phyloP scores from a whole-genome alignment of 2,113 vertebrate genomes.

The Gambusia affinis region DNA sequence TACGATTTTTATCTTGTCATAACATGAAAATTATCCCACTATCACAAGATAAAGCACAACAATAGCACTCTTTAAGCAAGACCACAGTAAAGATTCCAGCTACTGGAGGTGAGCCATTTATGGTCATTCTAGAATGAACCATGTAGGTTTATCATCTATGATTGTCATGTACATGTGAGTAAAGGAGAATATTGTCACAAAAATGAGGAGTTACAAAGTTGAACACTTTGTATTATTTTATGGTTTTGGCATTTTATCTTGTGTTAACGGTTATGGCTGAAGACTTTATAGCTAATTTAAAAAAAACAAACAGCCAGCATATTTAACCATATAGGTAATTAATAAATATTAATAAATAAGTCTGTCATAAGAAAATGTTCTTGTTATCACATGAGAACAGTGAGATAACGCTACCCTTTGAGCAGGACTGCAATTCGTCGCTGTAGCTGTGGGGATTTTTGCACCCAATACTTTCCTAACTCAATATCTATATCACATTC shows the following conservation, averaged over 20 bases:
- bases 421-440: neutral
- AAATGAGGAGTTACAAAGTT: too few relatives aligned
- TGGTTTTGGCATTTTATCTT: too few relatives aligned
- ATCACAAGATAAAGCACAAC: neutral
- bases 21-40: neutral
- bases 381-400: too few relatives aligned
- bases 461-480: conserved; percentile 8
- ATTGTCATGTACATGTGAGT: neutral
- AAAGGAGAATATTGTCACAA: neutral
- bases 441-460: conserved; percentile 26
- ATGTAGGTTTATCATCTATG: neutral
- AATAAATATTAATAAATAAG: too few relatives aligned
- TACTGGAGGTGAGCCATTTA: neutral
- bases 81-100: neutral
- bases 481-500: conserved; percentile 29
- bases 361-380: too few relatives aligned
- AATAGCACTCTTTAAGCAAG: neutral
- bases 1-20: too few relatives aligned
- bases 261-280: too few relatives aligned
- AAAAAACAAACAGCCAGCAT: too few relatives aligned
- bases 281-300: too few relatives aligned
- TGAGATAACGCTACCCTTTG: too few relatives aligned
- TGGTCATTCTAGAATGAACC: neutral
- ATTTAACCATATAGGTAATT: too few relatives aligned
- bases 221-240: too few relatives aligned